Base-by-base conservation (phyloP, 2,113 vertebrate genomes). In the Nyctereutes procyonoides region DNA sequence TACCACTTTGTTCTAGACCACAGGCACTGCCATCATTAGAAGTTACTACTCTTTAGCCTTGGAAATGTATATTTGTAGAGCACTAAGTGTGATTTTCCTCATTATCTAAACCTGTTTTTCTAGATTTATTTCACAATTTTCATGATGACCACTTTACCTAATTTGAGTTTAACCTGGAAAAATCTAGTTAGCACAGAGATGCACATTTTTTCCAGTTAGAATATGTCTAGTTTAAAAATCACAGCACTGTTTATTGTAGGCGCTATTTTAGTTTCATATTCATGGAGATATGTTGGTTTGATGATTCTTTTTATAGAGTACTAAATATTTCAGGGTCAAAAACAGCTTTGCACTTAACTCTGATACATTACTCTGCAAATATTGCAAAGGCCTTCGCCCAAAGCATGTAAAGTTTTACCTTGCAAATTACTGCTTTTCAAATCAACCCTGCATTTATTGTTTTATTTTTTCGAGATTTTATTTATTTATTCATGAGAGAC, bases 171-270 rank as follows among this genome's bases (percentile, higher is more conserved):
- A 92, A 65, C 65, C 51, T 91, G 56, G 38, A 88, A 91, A 65
- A 81, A 10, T 76, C 28, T 67, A 84, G 26, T 88, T 95, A 55
- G 26, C 92, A 84, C 3, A 93, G 35, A 77, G 17, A 38, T 76
- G 69, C 19, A 48, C 12, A 87, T 48, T 90, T 65, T 86, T 86
- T 12, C n/a, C 48, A 8, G 5, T 85, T 71, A 90, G 60, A 80
- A 28, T 95, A 81, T 92, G 15, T 48, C 74, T 93, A 38, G 15
- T 92, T 81, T 85, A 69, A 93, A 96, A 85, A 77, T 81, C 48
- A 86, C 48, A 88, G 26, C 3, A 94, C 26, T 93, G 24, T 85
- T 92, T 92, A 92, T 80, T 91, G 92, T 94, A 93, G 71, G 22
- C 58, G 93, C 1, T 35, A 67, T 94, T 97, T 81, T 67, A 93